Conservation (phyloP, 2,797 vertebrate genomes). For the Acrossocheilus fasciatus region DNA sequence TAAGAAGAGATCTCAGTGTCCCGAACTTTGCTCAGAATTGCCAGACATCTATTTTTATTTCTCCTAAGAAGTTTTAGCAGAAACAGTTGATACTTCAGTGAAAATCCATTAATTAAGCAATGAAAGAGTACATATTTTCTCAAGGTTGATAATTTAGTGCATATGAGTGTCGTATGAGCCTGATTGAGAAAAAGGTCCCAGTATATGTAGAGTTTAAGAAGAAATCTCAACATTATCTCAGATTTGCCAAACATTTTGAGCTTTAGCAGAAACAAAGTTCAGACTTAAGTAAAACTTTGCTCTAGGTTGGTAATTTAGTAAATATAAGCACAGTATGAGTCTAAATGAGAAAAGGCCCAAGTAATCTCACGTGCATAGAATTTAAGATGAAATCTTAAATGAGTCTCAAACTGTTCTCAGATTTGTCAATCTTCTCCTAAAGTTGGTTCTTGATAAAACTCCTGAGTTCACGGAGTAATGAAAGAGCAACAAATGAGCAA, state of each 20-base stretch:
- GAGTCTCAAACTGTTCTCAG: not conserved
- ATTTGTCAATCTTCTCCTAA: no score
- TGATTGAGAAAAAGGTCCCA: not conserved
- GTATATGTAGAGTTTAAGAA: not conserved
- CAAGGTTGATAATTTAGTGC: not conserved
- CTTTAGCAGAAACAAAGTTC: constrained; percentile 3
- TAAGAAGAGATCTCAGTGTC: not conserved
- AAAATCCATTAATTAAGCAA: not conserved
- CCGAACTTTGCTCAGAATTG: not conserved
- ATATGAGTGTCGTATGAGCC: not conserved
- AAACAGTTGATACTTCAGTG: not conserved
- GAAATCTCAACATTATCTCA: not conserved
- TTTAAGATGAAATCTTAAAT: not conserved
- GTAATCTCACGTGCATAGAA: not conserved
- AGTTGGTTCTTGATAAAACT: not conserved
- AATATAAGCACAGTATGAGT: not conserved
- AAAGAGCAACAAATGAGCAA: not conserved
- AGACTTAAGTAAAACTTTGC: not conserved
- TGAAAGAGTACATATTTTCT: not conserved
- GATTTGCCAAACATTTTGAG: not conserved
- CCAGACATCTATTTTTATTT: not conserved
- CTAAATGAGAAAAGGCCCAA: not conserved
- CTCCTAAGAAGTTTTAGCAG: not conserved
- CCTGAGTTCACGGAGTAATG: not conserved
- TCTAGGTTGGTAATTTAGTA: not conserved